Conservation (phyloP, 1,140 invertebrate genomes). For the Drosophila nebulosa region DNA sequence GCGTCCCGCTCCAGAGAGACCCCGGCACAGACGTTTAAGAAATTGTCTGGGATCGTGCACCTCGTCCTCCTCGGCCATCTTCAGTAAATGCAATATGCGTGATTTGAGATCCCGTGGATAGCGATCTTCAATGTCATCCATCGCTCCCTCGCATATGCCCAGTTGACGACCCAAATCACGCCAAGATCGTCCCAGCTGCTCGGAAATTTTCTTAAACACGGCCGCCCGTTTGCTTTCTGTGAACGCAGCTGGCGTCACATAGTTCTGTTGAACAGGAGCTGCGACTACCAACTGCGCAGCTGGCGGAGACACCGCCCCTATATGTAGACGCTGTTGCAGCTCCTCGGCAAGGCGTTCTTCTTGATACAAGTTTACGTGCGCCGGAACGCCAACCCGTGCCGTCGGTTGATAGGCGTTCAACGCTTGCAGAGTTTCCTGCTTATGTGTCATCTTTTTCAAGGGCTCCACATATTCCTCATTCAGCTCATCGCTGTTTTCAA, state of each 20-base stretch:
- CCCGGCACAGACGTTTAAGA: conserved; percentile 51
- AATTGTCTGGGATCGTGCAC: conserved; percentile 57
- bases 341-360: conserved; percentile 58
- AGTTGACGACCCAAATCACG: conserved; percentile 81
- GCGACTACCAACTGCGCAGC: neutral
- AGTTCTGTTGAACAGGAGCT: conserved; percentile 26
- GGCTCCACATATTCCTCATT: conserved; percentile 52
- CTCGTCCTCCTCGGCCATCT: conserved; percentile 64
- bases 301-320: neutral
- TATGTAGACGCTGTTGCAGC: conserved; percentile 36
- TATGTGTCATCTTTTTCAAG: conserved; percentile 2
- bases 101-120: conserved; percentile 56
- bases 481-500: conserved; percentile 55
- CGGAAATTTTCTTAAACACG: conserved; percentile 57
- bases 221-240: conserved; percentile 56
- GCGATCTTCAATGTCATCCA: conserved; percentile 81
- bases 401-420: conserved; percentile 27
- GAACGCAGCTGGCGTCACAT: conserved; percentile 27
- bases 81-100: conserved; percentile 54
- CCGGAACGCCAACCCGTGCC: neutral
- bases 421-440: conserved; percentile 19
- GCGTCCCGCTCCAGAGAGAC: conserved; percentile 48
- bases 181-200: conserved; percentile 82
- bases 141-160: conserved; percentile 80
- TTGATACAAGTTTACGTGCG: conserved; percentile 35